Base-by-base conservation (phyloP, 1,140 invertebrate genomes). In the Nautilus pompilius region DNA sequence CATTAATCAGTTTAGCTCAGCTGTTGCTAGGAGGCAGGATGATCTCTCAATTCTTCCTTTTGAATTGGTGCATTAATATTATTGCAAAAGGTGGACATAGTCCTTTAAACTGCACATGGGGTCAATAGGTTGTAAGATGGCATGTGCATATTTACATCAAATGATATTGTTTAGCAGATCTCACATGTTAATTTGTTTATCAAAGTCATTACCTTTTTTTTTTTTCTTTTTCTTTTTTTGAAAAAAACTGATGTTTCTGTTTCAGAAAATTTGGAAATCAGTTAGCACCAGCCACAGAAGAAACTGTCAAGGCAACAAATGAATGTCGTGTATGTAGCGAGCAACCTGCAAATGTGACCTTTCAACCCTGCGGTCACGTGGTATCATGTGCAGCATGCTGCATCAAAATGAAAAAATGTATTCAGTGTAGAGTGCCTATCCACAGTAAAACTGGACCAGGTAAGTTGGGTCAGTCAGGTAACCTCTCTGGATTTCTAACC, bases 371-470 rank as follows among this genome's bases (percentile, higher is more conserved):
- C 76, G 85, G 86, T 55, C 91, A 93, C 79, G 85, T 85, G 72
- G 86, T 91, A 20, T 87, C 88, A 2, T 93, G 91, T 76, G 86
- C 87, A 68, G 90, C 92, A 60, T 93, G 91, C 79, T 88, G 88
- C 55, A 80, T 87, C 17, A 84, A 90, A 33, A 91, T 53, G 15
- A 93, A 92, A 76, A 92, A 91, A 79, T 93, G 91, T 79, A 77
- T 92, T 24, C 82, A 85, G 33, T 93, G 91, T 76, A 87, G 88
- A 33, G 77, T 83, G 29, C 66, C 82, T 5, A 89, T 91, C 33
- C 82, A 85, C 56, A 82, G 82, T 57, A 84, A 88, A 53, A 69
- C 69, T 48, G 66, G 65, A 22, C 53, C 58, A 70, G 77, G 77
- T 79, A 64, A 54, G 55, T 58, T 20, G 10, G n/a, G n/a, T 46